Conservation (phyloP, 2,797 vertebrate species). For the Macrochelys suwanniensis region DNA sequence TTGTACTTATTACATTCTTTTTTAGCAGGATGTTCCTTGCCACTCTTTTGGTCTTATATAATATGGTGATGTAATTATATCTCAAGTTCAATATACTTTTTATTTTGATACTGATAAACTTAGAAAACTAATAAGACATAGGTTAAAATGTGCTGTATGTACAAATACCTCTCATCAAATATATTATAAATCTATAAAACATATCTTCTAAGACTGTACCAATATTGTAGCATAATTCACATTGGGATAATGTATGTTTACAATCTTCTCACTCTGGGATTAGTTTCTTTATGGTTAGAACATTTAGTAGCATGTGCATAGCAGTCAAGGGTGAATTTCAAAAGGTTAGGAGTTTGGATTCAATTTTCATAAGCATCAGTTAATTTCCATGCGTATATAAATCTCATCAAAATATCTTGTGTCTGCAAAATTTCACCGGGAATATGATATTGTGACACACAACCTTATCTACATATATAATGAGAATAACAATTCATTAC, state of each 20-base stretch:
- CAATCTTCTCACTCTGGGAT: not conserved
- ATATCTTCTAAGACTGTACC: not conserved
- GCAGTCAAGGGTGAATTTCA: not conserved
- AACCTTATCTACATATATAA: not conserved
- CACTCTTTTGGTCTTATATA: not conserved
- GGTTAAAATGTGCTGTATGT: not conserved
- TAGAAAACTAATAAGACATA: not conserved
- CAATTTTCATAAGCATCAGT: no score
- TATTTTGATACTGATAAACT: not conserved
- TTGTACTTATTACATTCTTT: not conserved
- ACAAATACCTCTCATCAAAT: not conserved
- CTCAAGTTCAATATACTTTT: not conserved
- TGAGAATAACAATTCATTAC: not conserved
- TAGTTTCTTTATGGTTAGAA: not conserved
- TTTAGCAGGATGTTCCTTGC: not conserved
- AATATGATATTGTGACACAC: not conserved
- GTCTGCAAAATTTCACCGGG: not conserved
- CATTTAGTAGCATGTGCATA: accelerated
- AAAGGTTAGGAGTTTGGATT: not conserved
- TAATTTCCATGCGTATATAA: accelerated
- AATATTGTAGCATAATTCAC: not conserved
- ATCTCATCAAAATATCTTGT: not conserved
- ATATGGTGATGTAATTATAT: accelerated
- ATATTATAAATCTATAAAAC: not conserved
- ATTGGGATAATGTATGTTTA: accelerated